Conservation (phyloP, 2,797 vertebrate species). For the Dendrocincla fuliginosa region DNA sequence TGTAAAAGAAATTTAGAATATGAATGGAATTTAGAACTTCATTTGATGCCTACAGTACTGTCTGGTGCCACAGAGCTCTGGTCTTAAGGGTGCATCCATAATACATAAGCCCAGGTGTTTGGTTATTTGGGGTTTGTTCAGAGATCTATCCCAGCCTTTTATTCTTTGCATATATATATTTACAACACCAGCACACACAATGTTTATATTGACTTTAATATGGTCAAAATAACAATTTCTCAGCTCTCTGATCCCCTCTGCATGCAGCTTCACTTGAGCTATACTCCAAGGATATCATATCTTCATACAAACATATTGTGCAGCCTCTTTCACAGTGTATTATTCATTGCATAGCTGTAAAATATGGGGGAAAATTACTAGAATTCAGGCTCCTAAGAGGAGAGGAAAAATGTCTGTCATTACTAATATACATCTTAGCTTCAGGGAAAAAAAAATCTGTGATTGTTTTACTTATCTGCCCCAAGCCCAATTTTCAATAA, state of each 20-base stretch:
- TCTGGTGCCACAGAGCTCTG: background rate
- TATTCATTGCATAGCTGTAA: background rate
- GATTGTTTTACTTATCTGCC: background rate
- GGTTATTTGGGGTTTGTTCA: background rate
- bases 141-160: background rate
- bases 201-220: background rate
- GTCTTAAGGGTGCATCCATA: background rate
- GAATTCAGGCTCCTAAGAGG: background rate
- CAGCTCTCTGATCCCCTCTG: background rate
- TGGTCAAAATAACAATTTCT: background rate
- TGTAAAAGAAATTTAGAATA: background rate
- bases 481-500: background rate
- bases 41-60: background rate
- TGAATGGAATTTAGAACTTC: conserved; percentile 24
- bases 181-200: background rate
- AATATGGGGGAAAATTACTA: background rate
- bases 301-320: background rate
- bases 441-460: background rate
- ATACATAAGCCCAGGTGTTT: background rate
- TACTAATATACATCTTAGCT: background rate
- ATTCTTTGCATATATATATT: background rate
- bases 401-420: background rate
- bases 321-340: background rate
- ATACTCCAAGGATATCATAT: background rate
- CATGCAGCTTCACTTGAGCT: background rate